phyloP scores from a whole-genome alignment of 2,113 vertebrate species.

The Istiophorus platypterus region DNA sequence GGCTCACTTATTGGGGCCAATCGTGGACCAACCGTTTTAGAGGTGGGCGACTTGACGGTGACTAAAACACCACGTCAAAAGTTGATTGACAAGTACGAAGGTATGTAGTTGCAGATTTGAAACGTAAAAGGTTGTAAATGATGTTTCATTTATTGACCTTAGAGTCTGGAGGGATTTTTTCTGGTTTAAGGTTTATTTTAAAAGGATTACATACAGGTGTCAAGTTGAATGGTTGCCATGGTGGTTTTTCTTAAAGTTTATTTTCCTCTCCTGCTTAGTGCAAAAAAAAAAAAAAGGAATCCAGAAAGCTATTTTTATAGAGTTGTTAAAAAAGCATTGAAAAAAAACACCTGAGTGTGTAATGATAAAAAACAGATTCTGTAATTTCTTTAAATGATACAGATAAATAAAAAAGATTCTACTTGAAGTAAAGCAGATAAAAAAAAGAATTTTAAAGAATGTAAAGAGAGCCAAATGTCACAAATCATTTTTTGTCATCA shows the following conservation, averaged over 20 bases:
- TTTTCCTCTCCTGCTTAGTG: slow-evolving; percentile 9
- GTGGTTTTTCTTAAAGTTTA: slow-evolving; percentile 1
- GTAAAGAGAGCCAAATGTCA: no score
- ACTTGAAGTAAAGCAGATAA: no score
- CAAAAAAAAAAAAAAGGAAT: neutral
- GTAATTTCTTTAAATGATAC: no score
- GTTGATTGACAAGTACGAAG: slow-evolving; percentile 19
- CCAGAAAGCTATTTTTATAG: no score
- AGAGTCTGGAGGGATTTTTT: neutral
- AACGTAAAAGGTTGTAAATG: neutral
- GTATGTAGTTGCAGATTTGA: neutral
- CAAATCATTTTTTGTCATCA: no score
- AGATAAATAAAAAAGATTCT: no score
- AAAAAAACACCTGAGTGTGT: no score
- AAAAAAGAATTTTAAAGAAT: no score
- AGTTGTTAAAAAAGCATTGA: neutral
- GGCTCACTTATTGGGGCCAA: slow-evolving; percentile 21
- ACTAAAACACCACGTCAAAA: slow-evolving; percentile 31
- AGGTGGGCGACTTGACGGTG: neutral
- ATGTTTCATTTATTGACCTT: slow-evolving; percentile 44
- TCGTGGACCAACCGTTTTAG: neutral
- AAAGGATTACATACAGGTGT: slow-evolving; percentile 16
- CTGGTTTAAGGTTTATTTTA: slow-evolving; percentile 23
- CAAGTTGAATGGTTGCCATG: neutral
- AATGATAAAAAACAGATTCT: no score